Evolutionary conservation across 2,113 vertebrate genomes (phyloP).

Genomic region (Gasterosteus nipponicus): DNA sequence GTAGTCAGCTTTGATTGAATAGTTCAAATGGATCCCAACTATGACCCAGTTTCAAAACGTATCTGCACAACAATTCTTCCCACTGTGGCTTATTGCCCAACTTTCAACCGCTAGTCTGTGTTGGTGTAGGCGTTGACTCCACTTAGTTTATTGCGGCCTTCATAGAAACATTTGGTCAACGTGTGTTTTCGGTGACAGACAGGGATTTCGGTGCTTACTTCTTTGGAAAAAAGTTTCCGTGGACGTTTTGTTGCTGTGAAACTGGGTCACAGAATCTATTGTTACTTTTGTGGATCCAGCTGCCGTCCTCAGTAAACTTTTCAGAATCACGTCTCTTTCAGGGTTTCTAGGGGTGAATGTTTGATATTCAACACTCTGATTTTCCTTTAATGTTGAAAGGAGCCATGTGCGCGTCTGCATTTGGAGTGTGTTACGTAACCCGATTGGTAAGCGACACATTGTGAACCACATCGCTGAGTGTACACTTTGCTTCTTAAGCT

Average conservation of each 20-base stretch:
- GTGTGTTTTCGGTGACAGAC: neutral
- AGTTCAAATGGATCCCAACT: slow-evolving; percentile 28
- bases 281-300: slow-evolving; percentile 38
- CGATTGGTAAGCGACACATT: slow-evolving; percentile 26
- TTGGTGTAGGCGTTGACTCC: neutral
- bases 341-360: slow-evolving; percentile 35
- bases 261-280: slow-evolving; percentile 52
- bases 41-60: slow-evolving; percentile 25
- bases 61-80: neutral
- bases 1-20: slow-evolving; percentile 24
- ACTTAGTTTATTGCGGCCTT: neutral
- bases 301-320: slow-evolving; percentile 34
- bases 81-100: neutral
- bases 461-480: slow-evolving; percentile 18
- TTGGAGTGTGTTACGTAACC: slow-evolving; percentile 20
- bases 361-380: slow-evolving; percentile 35
- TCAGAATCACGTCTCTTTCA: slow-evolving; percentile 25
- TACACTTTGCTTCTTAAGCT: slow-evolving; percentile 28
- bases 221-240: slow-evolving; percentile 9
- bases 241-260: slow-evolving; percentile 12
- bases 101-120: neutral
- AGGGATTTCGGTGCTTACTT: neutral
- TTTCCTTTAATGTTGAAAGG: slow-evolving; percentile 31
- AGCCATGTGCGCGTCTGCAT: slow-evolving; percentile 1
- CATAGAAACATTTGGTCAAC: neutral